Base-by-base conservation (phyloP, 1,140 invertebrate genomes). In the Dryas iulia region DNA sequence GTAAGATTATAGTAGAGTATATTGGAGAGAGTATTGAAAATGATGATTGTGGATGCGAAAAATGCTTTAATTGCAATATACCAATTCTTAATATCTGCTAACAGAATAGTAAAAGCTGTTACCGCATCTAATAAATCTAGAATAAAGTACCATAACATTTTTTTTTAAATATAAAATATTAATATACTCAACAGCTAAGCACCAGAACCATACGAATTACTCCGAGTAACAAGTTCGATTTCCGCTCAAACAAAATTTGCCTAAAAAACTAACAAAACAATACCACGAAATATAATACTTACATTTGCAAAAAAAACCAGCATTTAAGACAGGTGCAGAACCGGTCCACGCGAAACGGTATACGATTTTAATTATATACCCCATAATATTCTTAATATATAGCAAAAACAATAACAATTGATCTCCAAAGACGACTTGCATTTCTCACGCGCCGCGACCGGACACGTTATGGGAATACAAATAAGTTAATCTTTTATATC, bases 401-500 rank as follows among this genome's bases (percentile, higher is more conserved):
- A 18, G 10, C n/a, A 47, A 47, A 47, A 47, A 18, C 35, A 18
- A 47, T 47, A 47, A 47, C 21, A 57, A 69, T 69, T 69, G 66
- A 69, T 69, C 52, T 69, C 54, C 26, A 7, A 63, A 33, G 57
- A 24, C 62, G 62, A 68, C 60, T 68, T 33, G 61, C 61, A 66
- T 72, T 39, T 63, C 70, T 67, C 65, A 63, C 52, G 63, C 63
- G 62, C 70, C 56, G 61, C 79, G 73, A 67, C 69, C 73, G 72
- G 74, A 76, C 76, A 60, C 76, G 69, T 73, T 76, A 59, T 73
- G 71, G 69, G 87, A 87, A 90, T 90, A 87, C 83, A 88, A 90
- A 90, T 87, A 84, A 87, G 86, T 86, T 88, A 85, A 90, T 90
- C 86, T 90, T 88, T 88, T 88, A 86, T 86, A 90, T 90, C 82